Evolutionary conservation across 2,113 vertebrate species (phyloP).

Genomic region (Rhabdomys dilectus): DNA sequence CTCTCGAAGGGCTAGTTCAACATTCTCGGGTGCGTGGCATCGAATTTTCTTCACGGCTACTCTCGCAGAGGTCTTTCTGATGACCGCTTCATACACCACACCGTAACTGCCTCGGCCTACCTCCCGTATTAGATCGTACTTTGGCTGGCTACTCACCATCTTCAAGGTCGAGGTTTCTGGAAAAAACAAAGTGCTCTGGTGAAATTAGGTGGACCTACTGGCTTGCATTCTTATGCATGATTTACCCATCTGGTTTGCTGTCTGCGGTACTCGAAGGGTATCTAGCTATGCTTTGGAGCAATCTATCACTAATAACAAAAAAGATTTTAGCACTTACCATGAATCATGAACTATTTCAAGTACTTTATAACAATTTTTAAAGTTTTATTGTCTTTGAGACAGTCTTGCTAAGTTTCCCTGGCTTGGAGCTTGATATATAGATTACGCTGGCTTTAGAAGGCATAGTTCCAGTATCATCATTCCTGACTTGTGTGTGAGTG

Average conservation of each 20-base stretch:
- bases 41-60: constrained; percentile 99
- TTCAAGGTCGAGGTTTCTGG: constrained; percentile 91
- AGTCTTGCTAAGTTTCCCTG: background rate
- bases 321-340: constrained; percentile 45
- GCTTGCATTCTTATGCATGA: constrained; percentile 57
- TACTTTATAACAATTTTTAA: constrained; percentile 15
- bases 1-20: constrained; percentile 97
- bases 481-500: background rate
- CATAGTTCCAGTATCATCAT: background rate
- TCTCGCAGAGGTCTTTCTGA: constrained; percentile 93
- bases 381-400: background rate
- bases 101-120: constrained; percentile 99
- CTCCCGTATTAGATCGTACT: constrained; percentile 99
- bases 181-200: constrained; percentile 84
- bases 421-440: background rate
- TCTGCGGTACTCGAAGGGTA: constrained; percentile 10
- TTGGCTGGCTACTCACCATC: constrained; percentile 99
- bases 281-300: constrained; percentile 21
- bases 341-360: constrained; percentile 50
- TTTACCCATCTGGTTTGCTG: constrained; percentile 26
- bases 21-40: constrained; percentile 98
- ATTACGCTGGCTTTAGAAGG: background rate
- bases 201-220: constrained; percentile 66
- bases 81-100: constrained; percentile 98
- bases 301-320: constrained; percentile 41